Conservation (phyloP, 2,113 vertebrate species). For the Alligator sinensis region DNA sequence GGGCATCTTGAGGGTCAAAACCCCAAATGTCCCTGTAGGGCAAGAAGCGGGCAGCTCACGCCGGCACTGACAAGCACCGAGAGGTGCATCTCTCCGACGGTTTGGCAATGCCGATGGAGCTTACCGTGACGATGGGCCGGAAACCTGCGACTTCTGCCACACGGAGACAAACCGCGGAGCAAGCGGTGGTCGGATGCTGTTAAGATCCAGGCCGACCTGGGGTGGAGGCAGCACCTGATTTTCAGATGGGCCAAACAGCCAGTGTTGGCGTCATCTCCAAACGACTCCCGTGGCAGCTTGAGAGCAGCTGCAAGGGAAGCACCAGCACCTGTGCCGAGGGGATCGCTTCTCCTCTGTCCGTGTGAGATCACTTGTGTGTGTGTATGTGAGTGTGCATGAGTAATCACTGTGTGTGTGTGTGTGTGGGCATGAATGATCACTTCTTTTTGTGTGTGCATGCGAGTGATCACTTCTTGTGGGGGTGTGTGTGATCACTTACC, state of each 20-base stretch:
- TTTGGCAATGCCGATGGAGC: background rate
- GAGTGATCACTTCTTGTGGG: too few relatives aligned
- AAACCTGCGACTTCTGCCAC: background rate
- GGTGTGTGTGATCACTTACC: too few relatives aligned
- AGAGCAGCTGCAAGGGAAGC: slow-evolving; percentile 2
- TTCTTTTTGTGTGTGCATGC: too few relatives aligned
- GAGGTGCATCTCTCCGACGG: too few relatives aligned
- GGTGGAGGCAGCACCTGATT: background rate
- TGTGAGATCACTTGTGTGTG: background rate
- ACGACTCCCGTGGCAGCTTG: background rate
- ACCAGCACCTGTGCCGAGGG: background rate
- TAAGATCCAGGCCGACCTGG: background rate
- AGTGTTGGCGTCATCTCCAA: slow-evolving; percentile 6
- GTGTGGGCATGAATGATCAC: too few relatives aligned
- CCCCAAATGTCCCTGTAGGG: background rate
- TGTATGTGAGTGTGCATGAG: background rate
- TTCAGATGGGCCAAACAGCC: background rate
- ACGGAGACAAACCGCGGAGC: background rate
- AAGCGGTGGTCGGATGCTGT: background rate
- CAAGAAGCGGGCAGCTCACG: background rate
- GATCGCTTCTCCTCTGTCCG: too few relatives aligned
- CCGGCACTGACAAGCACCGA: background rate
- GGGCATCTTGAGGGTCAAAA: background rate
- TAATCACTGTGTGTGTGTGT: too few relatives aligned
- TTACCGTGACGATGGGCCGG: background rate